Percentiles rank a stretch among this genome's conserved stretches.
Conservation (phyloP, 2,888 invertebrate genomes). For the Hololepta plana region DNA sequence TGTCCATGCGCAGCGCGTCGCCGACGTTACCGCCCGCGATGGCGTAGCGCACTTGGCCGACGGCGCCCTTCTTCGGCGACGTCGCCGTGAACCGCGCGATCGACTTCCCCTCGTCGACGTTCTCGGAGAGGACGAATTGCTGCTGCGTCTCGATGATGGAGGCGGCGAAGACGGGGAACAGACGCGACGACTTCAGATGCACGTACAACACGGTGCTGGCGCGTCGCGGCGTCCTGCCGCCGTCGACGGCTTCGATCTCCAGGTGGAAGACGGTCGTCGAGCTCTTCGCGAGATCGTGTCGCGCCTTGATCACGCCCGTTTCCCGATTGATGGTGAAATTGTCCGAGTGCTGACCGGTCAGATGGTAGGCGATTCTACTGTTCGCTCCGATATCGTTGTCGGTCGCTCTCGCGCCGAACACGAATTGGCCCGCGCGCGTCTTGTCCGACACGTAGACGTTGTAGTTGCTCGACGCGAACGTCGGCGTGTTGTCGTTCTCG, state of each 20-base stretch:
- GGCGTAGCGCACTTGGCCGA: slow-evolving; percentile 53
- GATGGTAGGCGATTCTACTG: slow-evolving; percentile 59
- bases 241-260: slow-evolving; percentile 65
- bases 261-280: slow-evolving; percentile 45
- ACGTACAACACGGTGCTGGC: slow-evolving; percentile 62
- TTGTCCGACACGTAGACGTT: slow-evolving; percentile 69
- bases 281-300: slow-evolving; percentile 40
- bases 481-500: slow-evolving; percentile 73
- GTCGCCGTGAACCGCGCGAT: slow-evolving; percentile 62
- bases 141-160: slow-evolving; percentile 48
- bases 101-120: slow-evolving; percentile 55
- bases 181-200: slow-evolving; percentile 52
- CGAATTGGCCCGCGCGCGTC: slow-evolving; percentile 64
- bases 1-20: slow-evolving; percentile 66
- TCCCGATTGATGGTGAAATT: slow-evolving; percentile 61
- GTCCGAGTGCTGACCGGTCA: slow-evolving; percentile 59
- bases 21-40: slow-evolving; percentile 91
- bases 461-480: slow-evolving; percentile 55
- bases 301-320: slow-evolving; percentile 76
- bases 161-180: slow-evolving; percentile 64
- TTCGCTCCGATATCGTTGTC: slow-evolving; percentile 72
- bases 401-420: slow-evolving; percentile 74
- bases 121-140: slow-evolving; percentile 62
- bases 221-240: slow-evolving; percentile 47
- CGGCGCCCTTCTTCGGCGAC: slow-evolving; percentile 59